Base-by-base conservation (phyloP, 2,888 invertebrate species). In the Ypsolopha sequella region DNA sequence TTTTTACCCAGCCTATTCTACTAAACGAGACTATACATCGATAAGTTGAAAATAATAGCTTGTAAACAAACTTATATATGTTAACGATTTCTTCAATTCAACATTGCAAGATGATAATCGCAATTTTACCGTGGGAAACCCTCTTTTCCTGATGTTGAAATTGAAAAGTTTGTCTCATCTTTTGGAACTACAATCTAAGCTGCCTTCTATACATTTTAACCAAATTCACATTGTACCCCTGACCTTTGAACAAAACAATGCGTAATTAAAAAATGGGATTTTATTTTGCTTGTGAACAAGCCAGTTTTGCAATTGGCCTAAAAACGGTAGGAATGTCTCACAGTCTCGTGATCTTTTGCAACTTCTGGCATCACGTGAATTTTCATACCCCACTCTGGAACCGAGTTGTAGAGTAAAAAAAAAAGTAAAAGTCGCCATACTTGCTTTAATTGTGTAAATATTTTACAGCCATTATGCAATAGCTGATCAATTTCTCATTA, bases 371-470 rank as follows among this genome's bases (percentile, higher is more conserved):
- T 51, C 51, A 41, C 47, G 41, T 47, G 47, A 47, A 33, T 51
- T 47, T 51, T 41, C 46, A 48, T 48, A 48, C 48, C 14, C 48
- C 48, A 11, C 14, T 48, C 34, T 48, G 38, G 38, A 13, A 48
- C 48, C 38, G 38, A 36, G 48, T 7, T 36, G 8, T n/a, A 4
- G 34, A 46, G 36, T 14, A 66, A 64, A 74, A 72, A 74, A 72
- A 63, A 70, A 77, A 82, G 84, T 76, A 84, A 84, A 84, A 84
- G 84, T 70, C 63, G 69, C 59, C 62, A 67, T 67, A 70, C 68
- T 67, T 61, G 67, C 68, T 66, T 78, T 80, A 80, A 79, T 80
- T 80, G 73, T 74, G 80, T 77, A 77, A 78, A 81, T 78, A 80
- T 49, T 49, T 67, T 75, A 78, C 76, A 73, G 71, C 64, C 63